phyloP scores from a whole-genome alignment of 2,888 invertebrate genomes.

The Xestia rhomboidea region DNA sequence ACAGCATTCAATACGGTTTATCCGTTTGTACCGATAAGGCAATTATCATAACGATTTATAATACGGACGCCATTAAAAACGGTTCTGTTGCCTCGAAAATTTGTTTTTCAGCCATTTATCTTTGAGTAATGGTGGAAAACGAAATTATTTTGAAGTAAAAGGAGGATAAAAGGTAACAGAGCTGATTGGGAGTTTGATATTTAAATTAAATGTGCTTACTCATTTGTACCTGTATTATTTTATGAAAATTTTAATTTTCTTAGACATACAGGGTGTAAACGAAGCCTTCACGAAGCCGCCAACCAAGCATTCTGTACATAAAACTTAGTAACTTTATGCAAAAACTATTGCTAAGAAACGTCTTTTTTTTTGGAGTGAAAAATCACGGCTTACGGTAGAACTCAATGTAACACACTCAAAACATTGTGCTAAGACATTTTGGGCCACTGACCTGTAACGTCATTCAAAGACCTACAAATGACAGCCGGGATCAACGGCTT shows the following conservation, averaged over 20 bases:
- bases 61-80: slow-evolving; percentile 64
- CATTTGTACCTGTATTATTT: not conserved
- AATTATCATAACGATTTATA: slow-evolving; percentile 77
- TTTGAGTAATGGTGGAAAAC: slow-evolving; percentile 52
- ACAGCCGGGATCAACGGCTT: too few relatives aligned
- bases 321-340: not conserved
- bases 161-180: slow-evolving; percentile 22
- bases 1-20: slow-evolving; percentile 67
- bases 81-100: slow-evolving; percentile 55
- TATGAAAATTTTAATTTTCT: not conserved
- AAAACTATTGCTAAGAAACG: not conserved
- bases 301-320: not conserved
- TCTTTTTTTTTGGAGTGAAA: not conserved
- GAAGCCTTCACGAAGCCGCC: not conserved
- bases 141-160: slow-evolving; percentile 52
- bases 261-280: not conserved
- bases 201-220: slow-evolving; percentile 18
- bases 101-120: slow-evolving; percentile 59
- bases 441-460: too few relatives aligned
- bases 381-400: not conserved
- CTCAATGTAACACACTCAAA: not conserved
- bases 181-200: slow-evolving; percentile 30
- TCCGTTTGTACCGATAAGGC: slow-evolving; percentile 71
- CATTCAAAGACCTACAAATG: too few relatives aligned
- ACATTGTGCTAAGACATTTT: not conserved